Evolutionary conservation across 2,888 invertebrate species (phyloP), one percentile per base, ranked within the genome.

Genomic region (Cephalotes varians): DNA sequence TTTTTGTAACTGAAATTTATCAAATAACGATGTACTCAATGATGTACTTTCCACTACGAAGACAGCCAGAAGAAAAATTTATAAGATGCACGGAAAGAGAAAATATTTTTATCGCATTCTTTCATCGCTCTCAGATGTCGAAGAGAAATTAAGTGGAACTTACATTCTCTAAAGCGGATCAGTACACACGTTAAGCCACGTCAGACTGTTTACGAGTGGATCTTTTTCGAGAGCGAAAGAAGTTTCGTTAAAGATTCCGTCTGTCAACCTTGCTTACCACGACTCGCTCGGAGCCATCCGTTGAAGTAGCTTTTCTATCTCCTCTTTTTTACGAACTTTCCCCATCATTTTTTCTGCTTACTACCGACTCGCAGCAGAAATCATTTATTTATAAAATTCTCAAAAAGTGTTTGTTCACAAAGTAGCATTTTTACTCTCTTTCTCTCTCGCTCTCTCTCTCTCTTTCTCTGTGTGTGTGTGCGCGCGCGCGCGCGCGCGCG

Each of bases 241-340:
- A 79, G 79, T 65, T 69, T 85, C 86, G 85, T 86, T 86, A 86
- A 82, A 82, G 82, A 86, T 86, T 85, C 82, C 62, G 58, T 85
- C 51, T 85, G 80, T 82, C 67, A 73, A 58, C 67, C 40, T 72
- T 18, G 44, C 60, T 47, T 51, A 69, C 69, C 6, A 44, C 67
- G 34, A 10, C 28, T 69, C 67, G 69, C 69, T 56, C 56, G 34
- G 31, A 77, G 31, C 54, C 21, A 31, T 62, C 44, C 51, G 37
- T 54, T 69, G 25, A 69, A 44, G 40, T 12, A n/a, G 12, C 25
- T 71, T 34, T 77, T 71, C 31, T 21, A 31, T n/a, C 6, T 65
- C 12, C n/a, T 54, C 28, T 25, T 67, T 65, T 65, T 31, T 25
- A 54, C 44, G 5, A 79, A 72, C 44, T 71, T 79, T 71, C 40